Conservation (phyloP, 2,113 vertebrate species). For the Dipodomys ordii region DNA sequence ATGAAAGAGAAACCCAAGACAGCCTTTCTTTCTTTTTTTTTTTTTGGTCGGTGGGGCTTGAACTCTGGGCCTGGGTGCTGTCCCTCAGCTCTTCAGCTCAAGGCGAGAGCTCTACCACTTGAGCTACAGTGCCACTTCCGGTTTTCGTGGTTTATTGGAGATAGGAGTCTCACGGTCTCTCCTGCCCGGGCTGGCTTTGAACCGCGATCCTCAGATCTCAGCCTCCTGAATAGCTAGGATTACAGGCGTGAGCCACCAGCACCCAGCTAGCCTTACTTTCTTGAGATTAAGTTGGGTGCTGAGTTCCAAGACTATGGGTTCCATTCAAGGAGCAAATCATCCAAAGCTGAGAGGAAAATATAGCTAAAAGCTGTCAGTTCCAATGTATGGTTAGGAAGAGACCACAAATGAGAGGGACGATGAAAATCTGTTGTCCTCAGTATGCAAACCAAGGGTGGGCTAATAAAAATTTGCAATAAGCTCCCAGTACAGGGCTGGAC, state of each 20-base stretch:
- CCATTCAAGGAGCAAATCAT: not conserved
- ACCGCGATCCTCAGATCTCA: too few species aligned
- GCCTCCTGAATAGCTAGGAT: too few species aligned
- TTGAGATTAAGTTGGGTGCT: not conserved
- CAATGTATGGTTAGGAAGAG: not conserved
- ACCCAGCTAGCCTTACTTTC: not conserved
- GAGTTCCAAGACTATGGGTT: not conserved
- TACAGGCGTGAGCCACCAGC: too few species aligned
- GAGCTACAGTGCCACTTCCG: too few species aligned
- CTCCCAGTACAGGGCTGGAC: not conserved
- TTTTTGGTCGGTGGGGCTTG: too few species aligned
- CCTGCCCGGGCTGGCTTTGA: too few species aligned
- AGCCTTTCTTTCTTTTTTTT: not conserved
- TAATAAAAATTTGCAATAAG: not conserved
- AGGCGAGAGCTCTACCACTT: too few species aligned
- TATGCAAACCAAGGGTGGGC: not conserved
- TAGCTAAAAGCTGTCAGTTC: constrained; percentile 18
- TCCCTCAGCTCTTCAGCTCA: too few species aligned
- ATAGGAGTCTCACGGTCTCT: too few species aligned
- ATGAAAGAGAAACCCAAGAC: not conserved
- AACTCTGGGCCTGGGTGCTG: too few species aligned
- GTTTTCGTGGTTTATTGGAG: too few species aligned
- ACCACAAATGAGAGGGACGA: not conserved
- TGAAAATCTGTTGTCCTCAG: not conserved
- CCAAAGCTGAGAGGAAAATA: not conserved